phyloP scores from a whole-genome alignment of 37 sponge, comb jelly and placozoan genomes.

The Beroe ovata region DNA sequence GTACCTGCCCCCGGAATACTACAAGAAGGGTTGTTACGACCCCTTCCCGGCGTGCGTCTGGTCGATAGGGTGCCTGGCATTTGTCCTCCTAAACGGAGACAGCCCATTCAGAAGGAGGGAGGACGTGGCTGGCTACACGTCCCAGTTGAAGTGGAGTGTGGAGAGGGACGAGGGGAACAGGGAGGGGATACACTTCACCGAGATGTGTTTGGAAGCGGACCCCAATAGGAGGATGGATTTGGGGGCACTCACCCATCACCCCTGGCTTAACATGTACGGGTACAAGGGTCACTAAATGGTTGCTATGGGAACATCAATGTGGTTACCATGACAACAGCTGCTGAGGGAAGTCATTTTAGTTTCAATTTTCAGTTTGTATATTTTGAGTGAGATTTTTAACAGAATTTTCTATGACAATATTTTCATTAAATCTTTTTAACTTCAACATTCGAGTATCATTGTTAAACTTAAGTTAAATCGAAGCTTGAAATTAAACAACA shows the following conservation, averaged over 20 bases:
- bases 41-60: conserved; percentile 42
- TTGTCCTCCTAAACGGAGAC: conserved; percentile 19
- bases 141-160: conserved; percentile 3
- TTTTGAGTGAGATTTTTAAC: no score
- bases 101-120: not conserved
- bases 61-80: conserved; percentile 49
- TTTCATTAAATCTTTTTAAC: no score
- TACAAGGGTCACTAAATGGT: no score
- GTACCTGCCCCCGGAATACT: conserved; percentile 50
- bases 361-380: no score
- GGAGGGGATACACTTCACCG: not conserved
- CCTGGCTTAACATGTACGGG: conserved; percentile 34
- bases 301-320: no score
- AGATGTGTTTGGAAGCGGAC: conserved; percentile 35
- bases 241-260: conserved; percentile 14
- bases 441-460: no score
- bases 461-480: no score
- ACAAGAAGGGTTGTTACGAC: conserved; percentile 17
- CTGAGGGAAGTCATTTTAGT: no score
- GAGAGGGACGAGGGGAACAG: not conserved
- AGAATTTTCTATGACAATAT: no score
- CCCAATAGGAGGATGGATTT: conserved; percentile 10
- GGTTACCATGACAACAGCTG: no score
- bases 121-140: not conserved
- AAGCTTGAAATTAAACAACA: no score